Evolutionary conservation across 1,140 invertebrate species (phyloP).

Genomic region (Pectinophora gossypiella): DNA sequence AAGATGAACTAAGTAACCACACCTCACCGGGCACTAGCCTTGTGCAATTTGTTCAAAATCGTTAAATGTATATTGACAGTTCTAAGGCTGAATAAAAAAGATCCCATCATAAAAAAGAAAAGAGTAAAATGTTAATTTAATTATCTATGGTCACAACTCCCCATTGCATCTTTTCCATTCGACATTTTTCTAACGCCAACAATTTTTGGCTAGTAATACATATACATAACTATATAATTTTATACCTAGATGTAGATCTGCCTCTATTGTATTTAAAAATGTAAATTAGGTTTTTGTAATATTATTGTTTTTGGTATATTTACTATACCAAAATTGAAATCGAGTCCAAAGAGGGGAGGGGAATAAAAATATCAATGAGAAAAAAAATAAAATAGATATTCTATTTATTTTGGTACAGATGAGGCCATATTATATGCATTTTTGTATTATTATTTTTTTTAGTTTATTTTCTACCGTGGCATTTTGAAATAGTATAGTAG

Average conservation of each 20-base stretch:
- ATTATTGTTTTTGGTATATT: slow-evolving; percentile 39
- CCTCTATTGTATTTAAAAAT: slow-evolving; percentile 17
- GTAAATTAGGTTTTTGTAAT: slow-evolving; percentile 22
- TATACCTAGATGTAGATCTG: slow-evolving; percentile 30
- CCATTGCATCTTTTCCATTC: too few species aligned
- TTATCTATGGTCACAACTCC: too few species aligned
- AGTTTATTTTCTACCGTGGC: background rate
- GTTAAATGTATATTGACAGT: too few species aligned
- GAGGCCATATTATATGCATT: slow-evolving; percentile 49
- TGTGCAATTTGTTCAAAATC: too few species aligned
- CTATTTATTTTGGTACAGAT: slow-evolving; percentile 53
- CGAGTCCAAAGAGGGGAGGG: slow-evolving; percentile 55
- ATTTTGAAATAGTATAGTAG: background rate
- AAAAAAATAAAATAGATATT: slow-evolving; percentile 28
- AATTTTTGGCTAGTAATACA: too few species aligned
- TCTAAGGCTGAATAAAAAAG: too few species aligned
- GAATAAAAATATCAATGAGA: slow-evolving; percentile 28
- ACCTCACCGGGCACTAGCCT: too few species aligned
- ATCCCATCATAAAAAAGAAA: too few species aligned
- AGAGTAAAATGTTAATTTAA: too few species aligned
- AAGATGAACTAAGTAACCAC: too few species aligned
- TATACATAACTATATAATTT: background rate
- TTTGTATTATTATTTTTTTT: slow-evolving; percentile 25
- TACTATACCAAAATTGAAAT: slow-evolving; percentile 45
- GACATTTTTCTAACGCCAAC: too few species aligned